Conservation (phyloP, 2,888 invertebrate species). For the Argynnis bischoffii region DNA sequence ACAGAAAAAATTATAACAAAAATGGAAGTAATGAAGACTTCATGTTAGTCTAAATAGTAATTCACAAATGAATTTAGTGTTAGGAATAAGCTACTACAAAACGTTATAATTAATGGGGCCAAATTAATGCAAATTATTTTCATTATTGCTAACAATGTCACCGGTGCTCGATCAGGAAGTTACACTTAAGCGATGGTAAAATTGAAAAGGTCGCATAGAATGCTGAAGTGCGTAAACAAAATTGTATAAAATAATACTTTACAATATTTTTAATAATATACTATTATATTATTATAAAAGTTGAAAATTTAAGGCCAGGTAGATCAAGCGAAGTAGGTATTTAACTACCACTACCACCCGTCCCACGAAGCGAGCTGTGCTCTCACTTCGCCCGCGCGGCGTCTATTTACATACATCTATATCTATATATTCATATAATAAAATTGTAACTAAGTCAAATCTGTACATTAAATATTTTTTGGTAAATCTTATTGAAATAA, state of each 20-base stretch:
- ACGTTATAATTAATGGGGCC: slow-evolving; percentile 46
- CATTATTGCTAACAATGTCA: slow-evolving; percentile 43
- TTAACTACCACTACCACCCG: too few relatives aligned
- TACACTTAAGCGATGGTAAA: slow-evolving; percentile 31
- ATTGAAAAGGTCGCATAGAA: slow-evolving; percentile 40
- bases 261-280: too few relatives aligned
- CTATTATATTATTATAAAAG: too few relatives aligned
- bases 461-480: too few relatives aligned
- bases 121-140: slow-evolving; percentile 46
- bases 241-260: neutral
- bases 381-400: too few relatives aligned
- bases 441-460: too few relatives aligned
- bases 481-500: too few relatives aligned
- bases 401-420: too few relatives aligned
- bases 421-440: too few relatives aligned
- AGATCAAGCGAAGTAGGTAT: too few relatives aligned
- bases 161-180: slow-evolving; percentile 35
- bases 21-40: slow-evolving; percentile 26
- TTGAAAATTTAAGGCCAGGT: too few relatives aligned
- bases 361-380: too few relatives aligned
- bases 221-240: neutral
- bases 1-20: slow-evolving; percentile 10
- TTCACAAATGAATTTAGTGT: slow-evolving; percentile 43
- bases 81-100: slow-evolving; percentile 38
- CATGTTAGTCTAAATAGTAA: slow-evolving; percentile 37